Conservation (phyloP, 2,797 vertebrate species). For the Natrix natrix region DNA sequence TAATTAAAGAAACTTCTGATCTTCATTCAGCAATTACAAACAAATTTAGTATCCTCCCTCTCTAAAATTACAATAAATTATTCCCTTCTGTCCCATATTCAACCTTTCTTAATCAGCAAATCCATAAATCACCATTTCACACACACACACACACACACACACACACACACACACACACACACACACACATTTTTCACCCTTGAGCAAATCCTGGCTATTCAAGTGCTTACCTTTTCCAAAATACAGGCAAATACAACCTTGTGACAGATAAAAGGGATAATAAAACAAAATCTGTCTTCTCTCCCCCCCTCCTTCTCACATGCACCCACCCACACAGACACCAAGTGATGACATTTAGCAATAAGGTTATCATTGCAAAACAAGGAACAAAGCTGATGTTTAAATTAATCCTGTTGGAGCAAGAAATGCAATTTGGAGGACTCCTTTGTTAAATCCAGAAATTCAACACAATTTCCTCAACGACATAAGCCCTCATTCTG, state of each 20-base stretch:
- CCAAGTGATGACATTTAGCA: constrained; percentile 56
- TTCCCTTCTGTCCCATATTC: not conserved
- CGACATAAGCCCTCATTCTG: constrained; percentile 48
- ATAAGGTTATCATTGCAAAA: constrained; percentile 66
- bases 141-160: too few relatives aligned
- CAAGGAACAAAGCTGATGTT: constrained; percentile 55
- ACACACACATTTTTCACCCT: not conserved
- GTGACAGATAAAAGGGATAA: constrained; percentile 61
- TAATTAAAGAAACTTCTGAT: not conserved
- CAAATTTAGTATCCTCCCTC: not conserved
- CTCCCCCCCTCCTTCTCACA: not conserved
- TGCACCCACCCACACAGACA: not conserved
- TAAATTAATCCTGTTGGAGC: constrained; percentile 63
- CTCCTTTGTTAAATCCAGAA: constrained; percentile 53
- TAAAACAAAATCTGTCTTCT: constrained; percentile 43
- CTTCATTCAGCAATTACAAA: not conserved
- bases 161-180: too few relatives aligned
- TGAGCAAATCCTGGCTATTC: not conserved
- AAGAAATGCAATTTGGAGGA: constrained; percentile 45
- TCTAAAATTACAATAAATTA: not conserved
- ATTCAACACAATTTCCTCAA: constrained; percentile 49
- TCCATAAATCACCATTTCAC: not conserved
- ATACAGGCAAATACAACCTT: constrained; percentile 54
- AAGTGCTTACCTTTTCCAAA: constrained; percentile 54
- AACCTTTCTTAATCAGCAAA: not conserved